Evolutionary conservation across 2,797 vertebrate genomes (phyloP), one percentile per base, ranked within the genome.

Genomic region (Anguilla obscura): DNA sequence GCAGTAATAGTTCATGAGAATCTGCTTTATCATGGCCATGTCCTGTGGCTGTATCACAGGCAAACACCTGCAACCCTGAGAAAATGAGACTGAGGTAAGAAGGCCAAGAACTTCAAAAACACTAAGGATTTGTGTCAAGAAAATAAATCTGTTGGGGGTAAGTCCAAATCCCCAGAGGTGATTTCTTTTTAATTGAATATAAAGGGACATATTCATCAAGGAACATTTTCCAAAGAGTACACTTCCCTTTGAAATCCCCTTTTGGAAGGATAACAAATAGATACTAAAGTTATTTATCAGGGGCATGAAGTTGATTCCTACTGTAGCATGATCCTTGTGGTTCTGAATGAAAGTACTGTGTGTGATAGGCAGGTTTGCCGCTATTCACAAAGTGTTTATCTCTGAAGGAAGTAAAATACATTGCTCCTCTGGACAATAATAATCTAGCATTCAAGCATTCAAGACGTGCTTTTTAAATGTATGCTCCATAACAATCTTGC

Each of bases 21-120:
- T 87, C 66, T 52, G 87, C 76, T 89, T 87, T 87, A 89, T 87
- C 83, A 85, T 76, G 79, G 52, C 86, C 74, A 33, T 89, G 86
- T 88, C 86, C 85, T 83, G 69, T 36, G 79, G 84, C 87, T 84
- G 88, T 88, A 91, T 88, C 87, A 88, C 86, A 85, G 74, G 60
- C 87, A 90, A 88, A 91, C 90, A 91, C 90, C 90, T 91, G 90
- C 89, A 90, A 86, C 84, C 54, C 33, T 1, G 69, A 76, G 80
- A 88, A 90, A 79, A 60, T 24, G 60, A 76, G 63, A 90, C 85
- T 24, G 84, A 79, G 84, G 84, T 52, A 30, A 83, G 82, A 71
- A 66, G 40, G 40, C 33, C 9, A n/a, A 48, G 21, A 36, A 40
- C 56, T 69, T 66, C 2, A 79, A 36, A 27, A 48, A 83, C 45